phyloP scores from a whole-genome alignment of 2,113 vertebrate genomes.

The Stegastes partitus region DNA sequence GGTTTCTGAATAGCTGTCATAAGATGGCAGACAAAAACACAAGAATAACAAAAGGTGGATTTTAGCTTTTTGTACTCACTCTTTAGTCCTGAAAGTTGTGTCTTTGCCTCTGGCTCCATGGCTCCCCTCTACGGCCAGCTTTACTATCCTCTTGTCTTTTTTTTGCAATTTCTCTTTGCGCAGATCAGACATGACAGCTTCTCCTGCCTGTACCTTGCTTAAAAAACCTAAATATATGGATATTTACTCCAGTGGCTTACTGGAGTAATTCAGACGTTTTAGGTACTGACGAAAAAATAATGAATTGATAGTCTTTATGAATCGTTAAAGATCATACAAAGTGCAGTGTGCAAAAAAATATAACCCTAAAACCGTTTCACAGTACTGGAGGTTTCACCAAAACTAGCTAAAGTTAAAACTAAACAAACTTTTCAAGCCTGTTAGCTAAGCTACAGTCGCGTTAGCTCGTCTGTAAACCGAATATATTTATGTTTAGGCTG shows the following conservation, averaged over 20 bases:
- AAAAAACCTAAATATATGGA: neutral
- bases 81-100: slow-evolving; percentile 74
- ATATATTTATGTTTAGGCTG: neutral
- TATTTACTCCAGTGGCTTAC: neutral
- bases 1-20: neutral
- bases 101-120: slow-evolving; percentile 81
- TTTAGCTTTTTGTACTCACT: slow-evolving; percentile 79
- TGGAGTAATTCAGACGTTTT: too few species aligned
- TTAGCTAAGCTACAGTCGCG: neutral
- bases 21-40: neutral
- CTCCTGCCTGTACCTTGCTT: neutral
- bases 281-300: neutral
- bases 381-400: too few species aligned
- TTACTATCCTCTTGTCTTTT: slow-evolving; percentile 84
- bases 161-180: slow-evolving; percentile 81
- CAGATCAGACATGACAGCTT: slow-evolving; percentile 79
- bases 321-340: too few species aligned
- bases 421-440: neutral
- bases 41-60: neutral
- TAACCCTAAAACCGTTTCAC: too few species aligned
- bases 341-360: too few species aligned
- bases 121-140: slow-evolving; percentile 78
- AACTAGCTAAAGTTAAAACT: too few species aligned
- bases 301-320: too few species aligned
- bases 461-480: neutral